Base-by-base conservation (phyloP, 2,113 vertebrate species). In the Nannospalax galili region DNA sequence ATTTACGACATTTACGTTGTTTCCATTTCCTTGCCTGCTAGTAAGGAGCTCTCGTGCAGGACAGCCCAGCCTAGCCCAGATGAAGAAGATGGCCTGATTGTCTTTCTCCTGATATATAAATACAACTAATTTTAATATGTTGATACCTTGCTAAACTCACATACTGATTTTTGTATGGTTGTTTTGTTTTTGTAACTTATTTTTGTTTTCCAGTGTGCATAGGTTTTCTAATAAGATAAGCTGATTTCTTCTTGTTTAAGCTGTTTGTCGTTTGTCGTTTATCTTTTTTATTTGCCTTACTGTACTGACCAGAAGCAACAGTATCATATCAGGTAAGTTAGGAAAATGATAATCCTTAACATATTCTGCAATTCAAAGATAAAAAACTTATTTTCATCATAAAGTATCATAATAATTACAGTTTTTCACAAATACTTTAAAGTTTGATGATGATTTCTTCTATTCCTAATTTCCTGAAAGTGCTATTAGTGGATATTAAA, bases 201-300 rank as follows among this genome's bases (percentile, higher is more conserved):
- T n/a, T 88, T 35, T 40, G 14, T 1, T 60, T 84, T 84, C 78
- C 52, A 32, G 7, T 65, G 14, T 91, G 32, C 30, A 84, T 2
- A 73, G 37, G 11, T 84, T 75, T 65, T 84, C 24, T 42, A 81
- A 58, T 90, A n/a, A n/a, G n/a, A 52, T 52, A 30, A 17, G 2
- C 91, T 56, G 42, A 91, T 84, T 88, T 88, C 7, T 93, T 88
- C 24, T 82, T 72, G 3, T n/a, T 90, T 91, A 82, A 72, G 20
- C 22, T 64, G 56, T 72, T 80, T 52, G 48, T 52, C 48, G 6
- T 52, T 52, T 52, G 11, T 52, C 48, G 6, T 52, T 52, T 52
- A n/a, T n/a, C n/a, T 62, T 37, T 87, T 67, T 78, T 67, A 60
- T 10, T 16, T 75, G 30, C 3, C 17, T 85, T 35, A 72, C 62